These are phyloP conservation scores for Chelmon rostratus DNA, from an alignment of 2,797 vertebrate species.

Conservation along the genomic window DNA sequence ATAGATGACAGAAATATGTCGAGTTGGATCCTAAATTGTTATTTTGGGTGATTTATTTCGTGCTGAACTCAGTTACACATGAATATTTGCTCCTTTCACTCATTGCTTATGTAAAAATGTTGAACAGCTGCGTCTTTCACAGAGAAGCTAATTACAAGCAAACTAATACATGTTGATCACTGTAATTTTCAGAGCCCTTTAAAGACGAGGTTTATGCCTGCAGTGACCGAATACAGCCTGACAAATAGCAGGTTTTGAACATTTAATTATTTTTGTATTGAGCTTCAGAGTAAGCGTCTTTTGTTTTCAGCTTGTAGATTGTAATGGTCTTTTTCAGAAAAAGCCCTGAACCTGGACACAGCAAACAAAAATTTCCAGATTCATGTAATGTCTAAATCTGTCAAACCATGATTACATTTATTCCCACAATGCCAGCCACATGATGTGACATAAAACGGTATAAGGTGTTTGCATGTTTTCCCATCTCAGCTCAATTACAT, in stretches of 20 bases:
- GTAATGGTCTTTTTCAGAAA: not conserved
- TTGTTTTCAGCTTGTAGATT: not conserved
- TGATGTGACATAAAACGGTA: not conserved
- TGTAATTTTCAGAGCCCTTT: slow-evolving; percentile 9
- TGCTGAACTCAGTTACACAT: not conserved
- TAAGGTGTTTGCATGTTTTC: not conserved
- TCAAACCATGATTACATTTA: not conserved
- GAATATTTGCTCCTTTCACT: not conserved
- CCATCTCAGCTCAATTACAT: not conserved
- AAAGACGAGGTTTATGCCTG: rapidly evolving
- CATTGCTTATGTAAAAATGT: not conserved
- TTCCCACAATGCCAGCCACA: not conserved
- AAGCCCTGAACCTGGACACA: not conserved
- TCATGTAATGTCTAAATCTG: not conserved
- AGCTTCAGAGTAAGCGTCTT: not conserved
- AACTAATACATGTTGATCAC: not conserved
- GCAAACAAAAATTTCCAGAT: not conserved
- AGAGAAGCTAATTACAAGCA: slow-evolving; percentile 7
- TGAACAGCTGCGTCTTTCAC: not conserved
- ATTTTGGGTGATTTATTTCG: not conserved
- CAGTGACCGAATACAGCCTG: not conserved
- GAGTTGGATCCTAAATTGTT: not conserved
- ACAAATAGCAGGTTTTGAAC: not conserved
- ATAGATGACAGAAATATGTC: not conserved
- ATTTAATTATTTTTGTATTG: slow-evolving; percentile 6